Evolutionary conservation across 1,140 invertebrate species (phyloP).

Genomic region (Pomacea maculata): DNA sequence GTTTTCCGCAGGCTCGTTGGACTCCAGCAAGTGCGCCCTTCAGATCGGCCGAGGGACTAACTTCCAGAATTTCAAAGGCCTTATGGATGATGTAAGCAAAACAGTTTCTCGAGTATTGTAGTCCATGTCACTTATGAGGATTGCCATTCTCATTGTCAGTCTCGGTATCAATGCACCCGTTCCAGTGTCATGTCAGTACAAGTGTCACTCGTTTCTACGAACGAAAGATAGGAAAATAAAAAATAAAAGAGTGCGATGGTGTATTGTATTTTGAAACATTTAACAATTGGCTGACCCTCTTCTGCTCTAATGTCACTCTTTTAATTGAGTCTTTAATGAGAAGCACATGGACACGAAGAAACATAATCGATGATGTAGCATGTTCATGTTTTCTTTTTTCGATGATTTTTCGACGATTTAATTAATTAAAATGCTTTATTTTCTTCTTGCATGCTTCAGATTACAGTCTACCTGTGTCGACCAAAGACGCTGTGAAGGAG

Average conservation of each 20-base stretch:
- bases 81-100: slow-evolving; percentile 36
- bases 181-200: too few relatives aligned
- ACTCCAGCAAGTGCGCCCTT: slow-evolving; percentile 28
- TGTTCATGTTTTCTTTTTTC: too few relatives aligned
- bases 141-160: too few relatives aligned
- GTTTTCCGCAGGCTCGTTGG: slow-evolving; percentile 17
- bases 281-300: not conserved
- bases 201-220: not conserved
- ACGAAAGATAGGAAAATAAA: not conserved
- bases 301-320: not conserved
- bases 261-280: not conserved
- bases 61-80: slow-evolving; percentile 30
- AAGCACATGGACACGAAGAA: too few relatives aligned
- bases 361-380: not conserved
- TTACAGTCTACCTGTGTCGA: slow-evolving; percentile 28
- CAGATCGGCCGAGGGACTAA: slow-evolving; percentile 33
- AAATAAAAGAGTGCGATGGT: not conserved
- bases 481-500: slow-evolving; percentile 19
- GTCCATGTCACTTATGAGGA: too few relatives aligned
- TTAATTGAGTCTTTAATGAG: not conserved
- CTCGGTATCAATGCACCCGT: too few relatives aligned
- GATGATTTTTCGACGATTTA: too few relatives aligned
- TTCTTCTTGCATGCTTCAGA: slow-evolving; percentile 17
- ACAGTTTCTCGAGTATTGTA: too few relatives aligned
- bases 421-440: not conserved